A percentile compares a stretch with the other conserved stretches of the same genome.
These are phyloP conservation scores for Ancistrus triradiatus DNA, from an alignment of 2,113 vertebrate species.

Conservation along the genomic window DNA sequence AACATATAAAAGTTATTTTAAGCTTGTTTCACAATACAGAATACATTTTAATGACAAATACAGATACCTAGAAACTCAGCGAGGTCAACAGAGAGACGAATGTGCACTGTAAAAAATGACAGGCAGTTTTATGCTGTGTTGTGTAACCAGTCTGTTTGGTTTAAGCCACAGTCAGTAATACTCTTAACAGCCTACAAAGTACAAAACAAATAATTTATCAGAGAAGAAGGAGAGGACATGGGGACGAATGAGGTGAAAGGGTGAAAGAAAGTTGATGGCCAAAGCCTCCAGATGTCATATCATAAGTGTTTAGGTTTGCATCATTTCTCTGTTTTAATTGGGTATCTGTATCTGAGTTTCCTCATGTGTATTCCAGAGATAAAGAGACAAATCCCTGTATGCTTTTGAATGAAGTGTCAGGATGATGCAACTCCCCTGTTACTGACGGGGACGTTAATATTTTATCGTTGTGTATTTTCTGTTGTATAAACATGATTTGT, in stretches of 20 bases:
- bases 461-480: no score
- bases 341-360: slow-evolving; percentile 38
- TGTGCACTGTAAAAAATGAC: slow-evolving; percentile 1
- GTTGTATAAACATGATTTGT: no score
- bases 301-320: slow-evolving; percentile 17
- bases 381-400: slow-evolving; percentile 21
- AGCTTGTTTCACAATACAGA: slow-evolving; percentile 3
- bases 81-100: background rate
- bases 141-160: slow-evolving; percentile 11
- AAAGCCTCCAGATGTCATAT: background rate
- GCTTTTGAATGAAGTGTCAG: slow-evolving; percentile 2
- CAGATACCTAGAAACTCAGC: background rate
- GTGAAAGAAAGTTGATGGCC: background rate
- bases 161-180: background rate
- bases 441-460: slow-evolving; percentile 41
- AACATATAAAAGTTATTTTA: background rate
- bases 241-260: slow-evolving; percentile 29
- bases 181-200: slow-evolving; percentile 22
- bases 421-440: slow-evolving; percentile 25
- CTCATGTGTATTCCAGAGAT: background rate
- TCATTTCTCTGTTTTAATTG: slow-evolving; percentile 41
- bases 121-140: slow-evolving; percentile 1
- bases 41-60: background rate
- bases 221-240: slow-evolving; percentile 13
- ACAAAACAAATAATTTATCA: slow-evolving; percentile 18